phyloP scores from a whole-genome alignment of 2,797 vertebrate species.

The Poliocrania exsul region DNA sequence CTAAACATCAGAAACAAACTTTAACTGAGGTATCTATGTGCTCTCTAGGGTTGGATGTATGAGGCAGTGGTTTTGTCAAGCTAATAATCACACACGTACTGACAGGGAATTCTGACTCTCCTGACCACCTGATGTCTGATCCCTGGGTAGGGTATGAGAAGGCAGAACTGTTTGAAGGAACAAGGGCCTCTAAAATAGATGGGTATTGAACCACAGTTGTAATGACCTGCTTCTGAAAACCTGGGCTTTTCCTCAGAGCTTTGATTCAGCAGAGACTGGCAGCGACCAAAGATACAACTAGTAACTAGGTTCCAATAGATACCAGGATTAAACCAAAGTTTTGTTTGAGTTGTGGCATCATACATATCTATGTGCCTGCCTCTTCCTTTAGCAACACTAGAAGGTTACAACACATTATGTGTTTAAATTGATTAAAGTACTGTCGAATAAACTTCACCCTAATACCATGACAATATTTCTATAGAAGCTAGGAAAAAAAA shows the following conservation, averaged over 20 bases:
- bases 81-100: background rate
- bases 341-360: background rate
- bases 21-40: background rate
- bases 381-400: background rate
- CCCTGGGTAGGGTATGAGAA: background rate
- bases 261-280: background rate
- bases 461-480: background rate
- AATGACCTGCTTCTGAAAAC: background rate
- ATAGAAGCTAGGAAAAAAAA: background rate
- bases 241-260: background rate
- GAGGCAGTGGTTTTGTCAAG: background rate
- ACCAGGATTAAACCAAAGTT: background rate
- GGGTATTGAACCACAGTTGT: background rate
- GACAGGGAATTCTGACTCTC: accelerated
- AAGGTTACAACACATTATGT: background rate
- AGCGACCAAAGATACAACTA: background rate
- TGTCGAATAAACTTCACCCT: background rate
- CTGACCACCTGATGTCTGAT: no score
- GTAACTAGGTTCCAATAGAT: background rate
- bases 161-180: background rate
- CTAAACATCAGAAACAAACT: background rate
- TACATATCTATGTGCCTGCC: no score
- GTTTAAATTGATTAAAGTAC: background rate
- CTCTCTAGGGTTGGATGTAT: background rate
- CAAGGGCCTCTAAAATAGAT: background rate